phyloP scores from a whole-genome alignment of 2,113 vertebrate species.

The western clawed frog (Xenopus tropicalis) region UCB_Xtro_10.0 CM004449.2:79402501-79403000 shows the following conservation, averaged over 20 bases:
- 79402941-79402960: background rate
- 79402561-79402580: background rate
- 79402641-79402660: slow-evolving; percentile 1
- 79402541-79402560: slow-evolving; percentile 9
- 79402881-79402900: background rate
- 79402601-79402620: background rate
- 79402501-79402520: slow-evolving; percentile 19
- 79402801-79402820: slow-evolving; percentile 1
- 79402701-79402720: background rate
- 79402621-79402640: background rate
- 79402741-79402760: background rate
- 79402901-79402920: slow-evolving; percentile 4
- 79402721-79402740: background rate
- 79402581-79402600: background rate
- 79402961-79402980: background rate
- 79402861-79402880: slow-evolving; percentile 6
- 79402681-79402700: background rate
- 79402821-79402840: slow-evolving; percentile 2
- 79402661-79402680: background rate
- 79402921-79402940: background rate
- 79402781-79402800: background rate
- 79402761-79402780: background rate
- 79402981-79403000: background rate
- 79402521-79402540: slow-evolving; percentile 11
- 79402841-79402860: background rate